phyloP scores from a whole-genome alignment of 2,113 vertebrate species.

The Mus spicilegus region DNA sequence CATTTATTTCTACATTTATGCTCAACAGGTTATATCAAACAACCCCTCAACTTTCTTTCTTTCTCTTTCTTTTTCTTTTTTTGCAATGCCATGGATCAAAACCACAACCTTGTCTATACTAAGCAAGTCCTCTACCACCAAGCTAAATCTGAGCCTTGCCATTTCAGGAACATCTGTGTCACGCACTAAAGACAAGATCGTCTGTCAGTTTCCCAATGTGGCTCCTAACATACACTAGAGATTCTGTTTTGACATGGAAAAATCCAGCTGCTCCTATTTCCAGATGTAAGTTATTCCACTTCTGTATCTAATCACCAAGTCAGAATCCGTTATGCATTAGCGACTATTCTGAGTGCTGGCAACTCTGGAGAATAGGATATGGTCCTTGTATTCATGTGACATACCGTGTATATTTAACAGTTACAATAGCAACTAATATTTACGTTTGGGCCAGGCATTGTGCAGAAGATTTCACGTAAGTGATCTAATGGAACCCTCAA shows the following conservation, averaged over 20 bases:
- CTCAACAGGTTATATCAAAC: not conserved
- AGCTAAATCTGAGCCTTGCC: not conserved
- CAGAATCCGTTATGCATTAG: not conserved
- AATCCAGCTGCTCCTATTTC: not conserved
- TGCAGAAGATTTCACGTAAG: not conserved
- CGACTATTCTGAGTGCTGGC: not conserved
- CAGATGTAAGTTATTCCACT: slow-evolving; percentile 1
- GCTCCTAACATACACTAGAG: not conserved
- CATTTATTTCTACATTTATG: not conserved
- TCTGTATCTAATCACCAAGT: not conserved
- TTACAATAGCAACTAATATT: not conserved
- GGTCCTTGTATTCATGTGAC: not conserved
- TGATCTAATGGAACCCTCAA: not conserved
- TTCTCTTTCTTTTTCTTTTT: not conserved
- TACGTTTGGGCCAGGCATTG: not conserved
- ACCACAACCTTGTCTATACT: not conserved
- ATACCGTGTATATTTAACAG: not conserved
- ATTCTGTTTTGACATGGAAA: not conserved
- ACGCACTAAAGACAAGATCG: not conserved
- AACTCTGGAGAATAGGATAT: not conserved
- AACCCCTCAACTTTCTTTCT: not conserved
- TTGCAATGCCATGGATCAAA: not conserved
- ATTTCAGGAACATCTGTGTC: not conserved
- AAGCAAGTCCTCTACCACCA: not conserved
- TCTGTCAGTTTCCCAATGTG: not conserved